phyloP scores from a whole-genome alignment of 2,888 invertebrate genomes.

The Pseudeuparius sepicola region DNA sequence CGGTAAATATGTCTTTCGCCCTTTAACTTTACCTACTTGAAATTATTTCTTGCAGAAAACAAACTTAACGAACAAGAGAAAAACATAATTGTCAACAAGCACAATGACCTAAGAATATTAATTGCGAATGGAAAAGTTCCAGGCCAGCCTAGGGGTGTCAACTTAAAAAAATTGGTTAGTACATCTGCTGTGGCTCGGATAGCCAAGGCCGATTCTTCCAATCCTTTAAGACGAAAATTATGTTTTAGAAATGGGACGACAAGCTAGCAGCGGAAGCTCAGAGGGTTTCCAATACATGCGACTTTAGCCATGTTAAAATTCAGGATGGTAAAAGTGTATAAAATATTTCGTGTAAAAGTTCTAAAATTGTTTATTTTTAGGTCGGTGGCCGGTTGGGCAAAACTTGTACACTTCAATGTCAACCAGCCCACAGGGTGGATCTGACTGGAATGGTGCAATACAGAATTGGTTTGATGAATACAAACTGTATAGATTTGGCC shows the following conservation, averaged over 20 bases:
- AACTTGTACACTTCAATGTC: constrained; percentile 22
- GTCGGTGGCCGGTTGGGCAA: constrained; percentile 26
- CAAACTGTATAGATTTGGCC: constrained; percentile 17
- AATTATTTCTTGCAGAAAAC: no score
- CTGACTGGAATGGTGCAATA: constrained; percentile 19
- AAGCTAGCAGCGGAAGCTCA: constrained; percentile 24
- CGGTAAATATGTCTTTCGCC: no score
- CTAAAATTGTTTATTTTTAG: constrained; percentile 21
- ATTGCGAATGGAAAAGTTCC: constrained; percentile 20
- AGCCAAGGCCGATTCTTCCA: neutral
- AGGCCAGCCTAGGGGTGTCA: constrained; percentile 23
- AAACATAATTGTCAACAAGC: constrained; percentile 19
- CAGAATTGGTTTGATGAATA: constrained; percentile 22
- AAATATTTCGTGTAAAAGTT: no score
- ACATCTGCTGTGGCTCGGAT: constrained; percentile 9
- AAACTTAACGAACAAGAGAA: no score
- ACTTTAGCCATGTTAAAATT: constrained; percentile 22
- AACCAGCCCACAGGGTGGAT: constrained; percentile 10
- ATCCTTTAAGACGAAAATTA: constrained; percentile 5
- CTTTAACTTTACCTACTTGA: no score
- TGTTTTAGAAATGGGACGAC: constrained; percentile 26
- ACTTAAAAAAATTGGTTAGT: constrained; percentile 26
- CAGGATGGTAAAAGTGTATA: constrained; percentile 27
- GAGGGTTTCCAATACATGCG: constrained; percentile 23
- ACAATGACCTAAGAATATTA: constrained; percentile 21